A percentile compares a stretch with the other conserved stretches of the same genome.
These are phyloP conservation scores for Heliothis peltigera DNA, from an alignment of 2,888 invertebrate species.

Conservation along the genomic window DNA sequence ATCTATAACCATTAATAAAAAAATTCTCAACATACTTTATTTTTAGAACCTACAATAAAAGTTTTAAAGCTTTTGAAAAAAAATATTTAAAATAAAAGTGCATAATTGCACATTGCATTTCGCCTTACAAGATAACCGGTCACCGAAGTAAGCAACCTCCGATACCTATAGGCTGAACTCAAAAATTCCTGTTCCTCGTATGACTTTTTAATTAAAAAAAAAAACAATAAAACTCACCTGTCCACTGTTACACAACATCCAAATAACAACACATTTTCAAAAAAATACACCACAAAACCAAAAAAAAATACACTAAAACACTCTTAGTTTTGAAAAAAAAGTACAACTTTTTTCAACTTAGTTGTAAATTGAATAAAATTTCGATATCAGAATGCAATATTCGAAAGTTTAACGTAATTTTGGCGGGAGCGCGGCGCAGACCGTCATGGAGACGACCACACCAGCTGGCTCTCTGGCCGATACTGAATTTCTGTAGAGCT, in stretches of 20 bases:
- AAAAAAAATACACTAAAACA: conserved; percentile 44
- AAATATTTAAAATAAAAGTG: conserved; percentile 13
- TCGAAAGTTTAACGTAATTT: conserved; percentile 61
- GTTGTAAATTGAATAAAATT: conserved; percentile 17
- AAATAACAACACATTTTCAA: conserved; percentile 47
- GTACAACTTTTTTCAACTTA: background rate
- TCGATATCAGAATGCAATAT: conserved; percentile 48
- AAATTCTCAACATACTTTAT: too few species aligned
- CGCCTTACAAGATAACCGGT: conserved; percentile 44
- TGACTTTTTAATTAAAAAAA: conserved; percentile 54
- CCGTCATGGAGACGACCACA: conserved; percentile 15
- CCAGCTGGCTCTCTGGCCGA: conserved; percentile 55
- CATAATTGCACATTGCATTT: conserved; percentile 7
- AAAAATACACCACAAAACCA: conserved; percentile 15
- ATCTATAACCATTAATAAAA: too few species aligned
- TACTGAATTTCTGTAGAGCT: conserved; percentile 47
- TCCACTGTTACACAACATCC: conserved; percentile 60
- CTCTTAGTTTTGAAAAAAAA: conserved; percentile 31
- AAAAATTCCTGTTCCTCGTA: conserved; percentile 47
- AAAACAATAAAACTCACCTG: conserved; percentile 56
- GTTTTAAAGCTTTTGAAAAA: too few species aligned
- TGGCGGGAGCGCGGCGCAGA: conserved; percentile 52
- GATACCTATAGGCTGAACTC: conserved; percentile 28
- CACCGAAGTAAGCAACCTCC: conserved; percentile 34
- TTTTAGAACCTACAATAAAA: too few species aligned